phyloP scores from a whole-genome alignment of 2,888 invertebrate species.

The Melieria omissa region DNA sequence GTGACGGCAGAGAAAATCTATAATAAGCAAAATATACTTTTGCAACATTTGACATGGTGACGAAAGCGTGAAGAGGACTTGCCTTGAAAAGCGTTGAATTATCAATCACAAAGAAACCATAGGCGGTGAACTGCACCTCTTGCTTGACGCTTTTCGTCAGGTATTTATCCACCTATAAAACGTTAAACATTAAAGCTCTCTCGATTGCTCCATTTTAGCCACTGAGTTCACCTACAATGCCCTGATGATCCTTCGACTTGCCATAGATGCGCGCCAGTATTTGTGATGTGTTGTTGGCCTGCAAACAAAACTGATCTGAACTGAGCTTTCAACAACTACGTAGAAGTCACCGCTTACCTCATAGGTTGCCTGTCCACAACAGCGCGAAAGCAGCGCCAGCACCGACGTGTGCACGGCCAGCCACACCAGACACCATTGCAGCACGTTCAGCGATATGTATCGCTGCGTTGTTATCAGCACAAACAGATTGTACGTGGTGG shows the following conservation, averaged over 20 bases:
- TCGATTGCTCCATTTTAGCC: background rate
- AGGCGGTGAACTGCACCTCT: constrained; percentile 64
- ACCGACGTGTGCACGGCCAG: constrained; percentile 54
- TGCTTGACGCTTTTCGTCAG: constrained; percentile 65
- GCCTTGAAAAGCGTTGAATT: constrained; percentile 65
- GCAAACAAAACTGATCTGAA: constrained; percentile 26
- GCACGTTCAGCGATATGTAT: constrained; percentile 49
- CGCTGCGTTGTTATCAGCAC: constrained; percentile 59
- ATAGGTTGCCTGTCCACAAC: constrained; percentile 57
- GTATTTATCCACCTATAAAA: constrained; percentile 62
- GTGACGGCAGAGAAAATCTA: constrained; percentile 66
- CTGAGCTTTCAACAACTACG: background rate
- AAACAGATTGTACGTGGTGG: constrained; percentile 62
- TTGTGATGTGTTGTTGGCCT: constrained; percentile 63
- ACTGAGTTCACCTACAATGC: constrained; percentile 54
- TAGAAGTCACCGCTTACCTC: constrained; percentile 51
- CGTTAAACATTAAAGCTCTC: background rate
- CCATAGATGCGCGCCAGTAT: constrained; percentile 62
- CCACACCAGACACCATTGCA: constrained; percentile 57
- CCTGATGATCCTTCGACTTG: constrained; percentile 60
- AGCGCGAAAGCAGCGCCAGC: constrained; percentile 54
- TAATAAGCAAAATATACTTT: background rate
- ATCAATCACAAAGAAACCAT: constrained; percentile 65
- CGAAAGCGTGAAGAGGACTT: background rate
- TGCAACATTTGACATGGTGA: background rate